Evolutionary conservation across 2,888 invertebrate species (phyloP), one percentile per base, ranked within the genome.

Genomic region (Thera britannica): DNA sequence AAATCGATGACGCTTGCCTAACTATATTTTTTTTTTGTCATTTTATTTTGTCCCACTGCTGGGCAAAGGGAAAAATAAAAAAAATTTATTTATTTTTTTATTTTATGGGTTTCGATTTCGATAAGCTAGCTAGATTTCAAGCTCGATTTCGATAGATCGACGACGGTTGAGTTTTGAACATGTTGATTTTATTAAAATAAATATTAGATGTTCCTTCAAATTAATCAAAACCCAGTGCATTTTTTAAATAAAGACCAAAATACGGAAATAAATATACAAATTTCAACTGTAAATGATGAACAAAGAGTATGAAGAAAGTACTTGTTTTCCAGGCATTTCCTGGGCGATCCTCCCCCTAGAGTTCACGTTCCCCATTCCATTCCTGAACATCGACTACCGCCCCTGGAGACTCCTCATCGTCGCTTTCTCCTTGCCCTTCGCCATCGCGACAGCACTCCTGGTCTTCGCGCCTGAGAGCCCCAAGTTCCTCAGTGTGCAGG

Each of bases 331-430:
- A 95, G 97, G 95, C 60, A 82, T 96, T 67, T 96, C 96, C 5
- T 96, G 96, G 95, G 81, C 95, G 0, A 94, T 97, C 8, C 94
- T 97, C 0, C 97, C 97, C 0, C 75, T 93, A 1, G 85, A 93
- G 3, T 89, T 95, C 75, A 85, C 94, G 0, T 75, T 91, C 2
- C 86, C 91, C 0, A 88, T 94, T n/a, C 72, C 82, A 0, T 82
- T 94, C 62, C 82, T 95, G 52, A 93, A 89, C 60, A 89, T 97
- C 68, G 82, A 85, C 0, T 95, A 96, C 80, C 94, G 95, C 48
- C 96, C 97, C 0, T 98, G 98, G 98, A 93, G 97, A 5, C 82
- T 97, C 4, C 95, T 97, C 67, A 87, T 97, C 2, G 93, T 96
- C 0, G 85, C 96, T 0, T 95, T 96, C 68, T 95, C 95, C 0